Evolutionary conservation across 2,113 vertebrate species (phyloP).

Genomic region (Spermophilus dauricus): DNA sequence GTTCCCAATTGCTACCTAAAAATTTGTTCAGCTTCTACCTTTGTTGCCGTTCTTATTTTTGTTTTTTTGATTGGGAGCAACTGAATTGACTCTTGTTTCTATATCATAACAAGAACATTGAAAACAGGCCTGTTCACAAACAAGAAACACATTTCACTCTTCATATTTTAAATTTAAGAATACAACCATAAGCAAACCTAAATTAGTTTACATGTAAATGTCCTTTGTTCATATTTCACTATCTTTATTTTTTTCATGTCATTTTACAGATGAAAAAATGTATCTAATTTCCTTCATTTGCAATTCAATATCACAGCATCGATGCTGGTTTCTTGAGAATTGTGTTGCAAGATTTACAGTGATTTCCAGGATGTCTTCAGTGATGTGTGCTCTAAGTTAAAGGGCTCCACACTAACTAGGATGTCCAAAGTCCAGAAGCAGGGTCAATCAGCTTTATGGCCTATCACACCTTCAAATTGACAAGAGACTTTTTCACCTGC

Average conservation of each 20-base stretch:
- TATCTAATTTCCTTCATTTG: constrained; percentile 75
- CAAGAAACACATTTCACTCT: constrained; percentile 52
- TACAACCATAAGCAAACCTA: constrained; percentile 54
- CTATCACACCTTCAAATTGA: constrained; percentile 15
- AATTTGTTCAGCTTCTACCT: not conserved
- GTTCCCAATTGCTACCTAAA: not conserved
- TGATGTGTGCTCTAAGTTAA: not conserved
- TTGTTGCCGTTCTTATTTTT: not conserved
- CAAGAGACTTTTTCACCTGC: constrained; percentile 23
- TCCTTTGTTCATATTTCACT: constrained; percentile 52
- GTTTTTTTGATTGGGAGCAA: not conserved
- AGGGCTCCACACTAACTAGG: constrained; percentile 60
- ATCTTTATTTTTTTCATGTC: constrained; percentile 64
- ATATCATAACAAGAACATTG: constrained; percentile 41
- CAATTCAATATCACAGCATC: constrained; percentile 23
- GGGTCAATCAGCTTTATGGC: not conserved
- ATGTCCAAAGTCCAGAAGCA: constrained; percentile 46
- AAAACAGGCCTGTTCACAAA: constrained; percentile 43
- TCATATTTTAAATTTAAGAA: constrained; percentile 65
- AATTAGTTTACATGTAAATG: constrained; percentile 38
- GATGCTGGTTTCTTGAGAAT: constrained; percentile 30
- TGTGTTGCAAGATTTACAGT: constrained; percentile 46
- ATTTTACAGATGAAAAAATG: constrained; percentile 58
- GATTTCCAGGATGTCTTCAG: constrained; percentile 63
- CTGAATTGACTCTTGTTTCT: constrained; percentile 48